phyloP scores from a whole-genome alignment of 2,888 invertebrate species.

The Trichogramma evanescens region DNA sequence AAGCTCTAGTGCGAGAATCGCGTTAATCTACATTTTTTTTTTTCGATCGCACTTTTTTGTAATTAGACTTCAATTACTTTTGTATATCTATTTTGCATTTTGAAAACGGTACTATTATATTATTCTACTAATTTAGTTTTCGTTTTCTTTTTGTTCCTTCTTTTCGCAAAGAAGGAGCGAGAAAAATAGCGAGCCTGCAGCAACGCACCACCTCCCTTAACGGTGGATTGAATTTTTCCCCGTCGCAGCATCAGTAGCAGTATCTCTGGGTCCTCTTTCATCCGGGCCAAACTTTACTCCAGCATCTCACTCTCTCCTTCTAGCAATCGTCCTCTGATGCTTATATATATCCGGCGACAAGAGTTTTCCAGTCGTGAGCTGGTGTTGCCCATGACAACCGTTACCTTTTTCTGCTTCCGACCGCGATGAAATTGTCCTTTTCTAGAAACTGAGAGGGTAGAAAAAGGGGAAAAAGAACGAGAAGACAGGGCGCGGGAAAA shows the following conservation, averaged over 20 bases:
- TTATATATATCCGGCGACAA: conserved; percentile 35
- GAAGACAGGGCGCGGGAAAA: too few relatives aligned
- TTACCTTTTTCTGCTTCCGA: conserved; percentile 27
- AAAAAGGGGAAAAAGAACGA: not conserved
- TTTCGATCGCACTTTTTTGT: too few relatives aligned
- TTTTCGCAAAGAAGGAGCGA: not conserved
- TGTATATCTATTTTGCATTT: too few relatives aligned
- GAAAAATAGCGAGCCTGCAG: conserved; percentile 12
- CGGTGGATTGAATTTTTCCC: conserved; percentile 43
- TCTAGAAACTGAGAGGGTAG: conserved; percentile 10
- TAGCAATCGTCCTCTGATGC: conserved; percentile 22
- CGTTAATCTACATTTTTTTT: too few relatives aligned
- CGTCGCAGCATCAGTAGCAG: conserved; percentile 7
- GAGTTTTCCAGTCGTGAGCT: conserved; percentile 35
- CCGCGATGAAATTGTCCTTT: conserved; percentile 41
- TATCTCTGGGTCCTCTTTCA: conserved; percentile 8
- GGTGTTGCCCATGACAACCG: conserved; percentile 46
- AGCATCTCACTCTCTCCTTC: conserved; percentile 7
- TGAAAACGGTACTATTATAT: too few relatives aligned
- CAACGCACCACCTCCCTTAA: conserved; percentile 42
- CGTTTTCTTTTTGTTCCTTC: not conserved
- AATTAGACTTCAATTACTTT: too few relatives aligned
- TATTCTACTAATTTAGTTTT: not conserved
- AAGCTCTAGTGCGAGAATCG: too few relatives aligned
- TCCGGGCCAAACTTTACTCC: conserved; percentile 8